phyloP scores from a whole-genome alignment of 2,888 invertebrate species.

The Petrolisthes manimaculis region DNA sequence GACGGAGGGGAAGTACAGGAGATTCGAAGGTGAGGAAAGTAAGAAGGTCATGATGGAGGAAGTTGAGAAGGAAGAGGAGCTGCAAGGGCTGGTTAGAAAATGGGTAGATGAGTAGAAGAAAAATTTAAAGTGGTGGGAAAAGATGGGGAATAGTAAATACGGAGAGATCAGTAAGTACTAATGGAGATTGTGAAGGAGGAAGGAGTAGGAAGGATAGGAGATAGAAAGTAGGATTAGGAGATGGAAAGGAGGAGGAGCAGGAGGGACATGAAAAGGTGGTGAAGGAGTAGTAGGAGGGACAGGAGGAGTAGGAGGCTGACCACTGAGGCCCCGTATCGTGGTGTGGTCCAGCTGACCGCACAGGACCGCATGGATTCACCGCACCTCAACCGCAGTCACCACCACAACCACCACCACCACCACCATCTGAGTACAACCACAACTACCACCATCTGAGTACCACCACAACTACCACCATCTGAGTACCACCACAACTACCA shows the following conservation, averaged over 20 bases:
- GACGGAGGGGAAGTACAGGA: neutral
- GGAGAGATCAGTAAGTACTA: too few relatives aligned
- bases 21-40: too few relatives aligned
- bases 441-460: neutral
- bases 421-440: neutral
- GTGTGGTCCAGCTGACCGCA: slow-evolving; percentile 28
- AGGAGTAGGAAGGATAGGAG: too few relatives aligned
- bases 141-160: too few relatives aligned
- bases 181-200: too few relatives aligned
- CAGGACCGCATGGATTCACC: slow-evolving; percentile 38
- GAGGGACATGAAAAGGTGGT: neutral
- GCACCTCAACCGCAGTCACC: slow-evolving; percentile 22
- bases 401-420: slow-evolving; percentile 8
- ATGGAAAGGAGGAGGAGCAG: neutral
- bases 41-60: too few relatives aligned
- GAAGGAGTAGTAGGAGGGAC: neutral
- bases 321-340: neutral
- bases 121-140: too few relatives aligned
- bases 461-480: neutral
- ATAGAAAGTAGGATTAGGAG: neutral
- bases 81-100: too few relatives aligned
- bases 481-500: too few relatives aligned
- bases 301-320: neutral
- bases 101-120: too few relatives aligned
- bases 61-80: too few relatives aligned